Base-by-base conservation (phyloP, 92 coral and sea anemone genomes). In the Epizoanthus illoricatus region DNA sequence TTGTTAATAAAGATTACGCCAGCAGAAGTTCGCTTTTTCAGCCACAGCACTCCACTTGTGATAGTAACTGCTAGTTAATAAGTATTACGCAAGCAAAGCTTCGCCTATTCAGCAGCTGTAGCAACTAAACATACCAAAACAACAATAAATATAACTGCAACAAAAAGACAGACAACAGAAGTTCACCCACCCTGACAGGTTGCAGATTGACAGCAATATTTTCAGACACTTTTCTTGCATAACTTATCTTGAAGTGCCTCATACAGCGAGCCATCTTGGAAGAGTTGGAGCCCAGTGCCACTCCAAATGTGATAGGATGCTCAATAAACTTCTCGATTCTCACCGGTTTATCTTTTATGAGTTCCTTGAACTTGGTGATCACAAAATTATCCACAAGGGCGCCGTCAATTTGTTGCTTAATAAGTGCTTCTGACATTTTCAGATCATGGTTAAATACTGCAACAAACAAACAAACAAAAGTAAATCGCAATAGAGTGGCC, bases 221-320 rank as follows among this genome's bases (percentile, higher is more conserved):
- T 5, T 78, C 82, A 4, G 58, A 78, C 56, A 78, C 82, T 18
- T 78, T 78, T n/a, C 82, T 63, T 0, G 82, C 82, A 64, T 78
- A 78, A 63, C 82, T 78, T n/a, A 70, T 78, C 61, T 78, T 78
- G 71, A 78, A 78, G 57, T 78, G 82, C 59, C 84, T 58, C 52
- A 87, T 20, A 61, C 90, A 87, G 13, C 63, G 33, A 5, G 84
- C 87, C 33, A 87, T 73, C 23, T 49, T 39, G 17, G 75, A 61
- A 1, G 90, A 74, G 78, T 84, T 78, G 13, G 23, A 3, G 4
- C 84, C 84, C 49, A 87, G 68, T 19, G 76, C 66, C 39, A 87
- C 58, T 0, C 90, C 90, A 59, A 81, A 87, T 11, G 83, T 82
- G n/a, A 87, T 63, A 11, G 90, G 84, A 20, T 87, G 84, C 69